Evolutionary conservation across 2,797 vertebrate species (phyloP).

Genomic region (Hoplostethus atlanticus): DNA sequence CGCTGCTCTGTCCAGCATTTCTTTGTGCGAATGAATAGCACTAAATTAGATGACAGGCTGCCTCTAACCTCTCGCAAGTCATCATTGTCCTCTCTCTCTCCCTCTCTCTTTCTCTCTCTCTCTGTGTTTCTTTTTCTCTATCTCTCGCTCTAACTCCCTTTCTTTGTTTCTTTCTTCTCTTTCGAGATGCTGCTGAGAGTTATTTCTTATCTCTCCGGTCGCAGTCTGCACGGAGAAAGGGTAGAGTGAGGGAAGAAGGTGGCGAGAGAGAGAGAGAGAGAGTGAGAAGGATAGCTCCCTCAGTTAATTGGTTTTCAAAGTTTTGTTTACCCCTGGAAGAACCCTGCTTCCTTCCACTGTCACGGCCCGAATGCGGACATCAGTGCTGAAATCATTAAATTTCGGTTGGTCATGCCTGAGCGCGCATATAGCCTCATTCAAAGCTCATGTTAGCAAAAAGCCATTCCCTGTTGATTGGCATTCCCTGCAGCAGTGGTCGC

Average conservation of each 20-base stretch:
- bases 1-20: slow-evolving; percentile 23
- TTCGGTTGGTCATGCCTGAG: slow-evolving; percentile 47
- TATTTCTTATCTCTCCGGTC: slow-evolving; percentile 51
- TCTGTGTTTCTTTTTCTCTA: not conserved
- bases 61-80: slow-evolving; percentile 48
- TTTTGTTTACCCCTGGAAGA: slow-evolving; percentile 26
- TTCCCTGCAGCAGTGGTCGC: slow-evolving; percentile 46
- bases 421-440: not conserved
- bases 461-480: slow-evolving; percentile 52
- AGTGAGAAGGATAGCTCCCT: slow-evolving; percentile 43
- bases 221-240: slow-evolving; percentile 48
- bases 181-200: slow-evolving; percentile 44
- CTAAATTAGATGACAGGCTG: slow-evolving; percentile 30
- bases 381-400: slow-evolving; percentile 49
- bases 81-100: slow-evolving; percentile 30
- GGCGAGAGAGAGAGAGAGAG: not conserved
- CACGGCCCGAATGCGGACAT: slow-evolving; percentile 48
- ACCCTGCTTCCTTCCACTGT: slow-evolving; percentile 25
- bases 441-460: slow-evolving; percentile 41
- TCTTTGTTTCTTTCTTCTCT: not conserved
- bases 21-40: slow-evolving; percentile 30
- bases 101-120: slow-evolving; percentile 4
- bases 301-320: slow-evolving; percentile 64
- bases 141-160: slow-evolving; percentile 11
- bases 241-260: slow-evolving; percentile 11